Conservation (phyloP, 2,113 vertebrate genomes). For the Dipodomys stephensi region DNA sequence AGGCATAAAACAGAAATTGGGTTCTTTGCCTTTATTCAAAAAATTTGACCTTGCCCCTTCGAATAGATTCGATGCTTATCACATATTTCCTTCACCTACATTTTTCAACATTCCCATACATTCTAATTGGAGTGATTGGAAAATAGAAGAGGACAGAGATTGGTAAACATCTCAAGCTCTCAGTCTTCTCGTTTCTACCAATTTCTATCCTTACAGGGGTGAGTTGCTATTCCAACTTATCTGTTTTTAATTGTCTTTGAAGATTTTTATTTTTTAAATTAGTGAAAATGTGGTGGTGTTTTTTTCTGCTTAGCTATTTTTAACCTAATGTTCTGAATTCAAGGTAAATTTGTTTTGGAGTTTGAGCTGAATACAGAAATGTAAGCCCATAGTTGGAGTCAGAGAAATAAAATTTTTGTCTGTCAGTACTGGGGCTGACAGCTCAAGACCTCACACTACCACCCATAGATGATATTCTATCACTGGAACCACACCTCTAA, state of each 20-base stretch:
- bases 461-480: too few species aligned
- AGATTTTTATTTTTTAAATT: background rate
- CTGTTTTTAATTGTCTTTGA: constrained; percentile 24
- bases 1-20: constrained; percentile 81
- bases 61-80: background rate
- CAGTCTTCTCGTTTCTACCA: too few species aligned
- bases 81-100: background rate
- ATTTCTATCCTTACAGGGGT: too few species aligned
- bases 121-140: constrained; percentile 8
- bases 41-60: constrained; percentile 60
- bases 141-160: constrained; percentile 41
- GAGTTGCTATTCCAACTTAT: background rate
- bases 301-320: constrained; percentile 36
- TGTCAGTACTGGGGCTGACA: too few species aligned
- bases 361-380: background rate
- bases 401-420: too few species aligned
- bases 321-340: constrained; percentile 49
- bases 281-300: constrained; percentile 36
- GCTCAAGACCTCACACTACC: too few species aligned
- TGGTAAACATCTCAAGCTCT: constrained; percentile 1
- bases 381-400: background rate
- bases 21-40: constrained; percentile 80
- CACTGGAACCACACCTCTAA: too few species aligned
- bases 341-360: background rate
- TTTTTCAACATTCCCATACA: constrained; percentile 37